Evolutionary conservation across 92 coral and sea anemone species (phyloP), one percentile per base, ranked within the genome.

Genomic region (Bergia sp.): DNA sequence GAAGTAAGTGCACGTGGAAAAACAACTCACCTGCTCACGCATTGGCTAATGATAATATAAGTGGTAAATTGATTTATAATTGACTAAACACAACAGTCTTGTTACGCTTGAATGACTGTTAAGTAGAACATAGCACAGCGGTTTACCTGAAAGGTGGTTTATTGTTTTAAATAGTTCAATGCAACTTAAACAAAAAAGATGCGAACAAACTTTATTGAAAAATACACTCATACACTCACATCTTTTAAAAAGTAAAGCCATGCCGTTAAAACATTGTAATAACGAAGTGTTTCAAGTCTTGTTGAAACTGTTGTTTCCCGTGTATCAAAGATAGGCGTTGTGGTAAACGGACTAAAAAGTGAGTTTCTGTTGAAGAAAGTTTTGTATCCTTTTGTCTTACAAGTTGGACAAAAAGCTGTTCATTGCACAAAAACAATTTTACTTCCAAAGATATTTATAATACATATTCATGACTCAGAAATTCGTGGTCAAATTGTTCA

Each of bases 1-100:
- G 43, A n/a, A 29, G 12, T 38, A 84, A 44, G 4, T 71, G 37
- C 87, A 84, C 87, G 87, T 84, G 87, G 65, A 84, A 84, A 67
- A 71, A 69, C 40, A 39, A 84, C 20, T 18, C 44, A 76, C 69
- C 69, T 61, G 69, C 69, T 21, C 21, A 76, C 79, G 13, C 8
- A 23, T 13, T 15, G 40, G 86, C 40, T 40, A 67, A 66, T 71
- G 87, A 84, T 84, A 84, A 84, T 50, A 72, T 79, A 45, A 84
- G 87, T 84, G 45, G 37, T 72, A 84, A 84, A 84, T 84, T 69
- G 87, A 69, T 84, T 84, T 44, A 67, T 84, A 84, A 84, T 84
- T 84, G 87, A 69, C 67, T 73, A 23, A 44, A 47, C 61, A 84
- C 87, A 71, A 84, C 87, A 36, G 78, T 64, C 41, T 29, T n/a